A percentile compares a stretch with the other conserved stretches of the same genome.
These are phyloP conservation scores for Drosophila sulfurigaster DNA, from an alignment of 1,140 invertebrate species.

Conservation along the genomic window DNA sequence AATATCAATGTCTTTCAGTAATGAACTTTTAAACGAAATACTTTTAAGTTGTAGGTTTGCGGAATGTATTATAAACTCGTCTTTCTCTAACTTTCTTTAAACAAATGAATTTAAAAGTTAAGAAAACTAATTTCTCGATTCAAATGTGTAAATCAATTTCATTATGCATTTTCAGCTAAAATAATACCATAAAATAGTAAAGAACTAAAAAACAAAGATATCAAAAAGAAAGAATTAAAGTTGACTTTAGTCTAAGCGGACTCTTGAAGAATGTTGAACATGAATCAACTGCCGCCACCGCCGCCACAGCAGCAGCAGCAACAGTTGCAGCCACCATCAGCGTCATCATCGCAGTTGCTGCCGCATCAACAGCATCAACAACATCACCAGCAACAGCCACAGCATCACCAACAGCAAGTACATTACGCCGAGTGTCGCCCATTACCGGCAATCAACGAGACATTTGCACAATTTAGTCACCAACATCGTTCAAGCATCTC, in stretches of 20 bases:
- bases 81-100: no score
- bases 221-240: constrained; percentile 5
- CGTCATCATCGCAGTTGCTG: constrained; percentile 14
- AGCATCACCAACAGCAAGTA: constrained; percentile 30
- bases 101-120: no score
- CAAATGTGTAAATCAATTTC: no score
- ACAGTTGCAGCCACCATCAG: constrained; percentile 1
- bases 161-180: no score
- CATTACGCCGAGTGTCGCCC: constrained; percentile 73
- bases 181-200: no score
- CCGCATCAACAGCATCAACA: neutral
- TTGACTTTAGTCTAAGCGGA: constrained; percentile 12
- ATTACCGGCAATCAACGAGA: constrained; percentile 82
- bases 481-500: constrained; percentile 65
- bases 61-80: no score
- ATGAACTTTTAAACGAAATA: no score
- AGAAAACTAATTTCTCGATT: no score
- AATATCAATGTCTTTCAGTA: no score
- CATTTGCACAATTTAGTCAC: constrained; percentile 82
- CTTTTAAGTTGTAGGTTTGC: no score
- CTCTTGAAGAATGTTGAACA: constrained; percentile 60
- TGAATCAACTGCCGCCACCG: constrained; percentile 45
- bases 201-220: no score
- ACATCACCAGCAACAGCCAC: constrained; percentile 7
- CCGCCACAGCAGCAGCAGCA: constrained; percentile 16